These are phyloP conservation scores for Pseudotriccus pelzelni DNA, from an alignment of 2,797 vertebrate species.

Conservation along the genomic window DNA sequence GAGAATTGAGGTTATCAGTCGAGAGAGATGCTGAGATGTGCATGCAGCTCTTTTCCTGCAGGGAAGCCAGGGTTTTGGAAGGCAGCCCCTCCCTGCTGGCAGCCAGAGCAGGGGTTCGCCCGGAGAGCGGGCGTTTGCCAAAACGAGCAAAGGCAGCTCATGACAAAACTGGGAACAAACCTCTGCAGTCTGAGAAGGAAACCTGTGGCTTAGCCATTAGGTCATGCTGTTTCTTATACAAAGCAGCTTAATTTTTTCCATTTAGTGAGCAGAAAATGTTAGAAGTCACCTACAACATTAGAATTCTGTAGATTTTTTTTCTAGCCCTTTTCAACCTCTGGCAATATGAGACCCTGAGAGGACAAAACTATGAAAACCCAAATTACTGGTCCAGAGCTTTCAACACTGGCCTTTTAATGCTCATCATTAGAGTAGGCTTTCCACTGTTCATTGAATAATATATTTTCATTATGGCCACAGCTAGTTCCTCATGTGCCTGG, in stretches of 20 bases:
- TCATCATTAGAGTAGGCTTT: background rate
- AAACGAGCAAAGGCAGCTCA: background rate
- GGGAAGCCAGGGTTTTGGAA: background rate
- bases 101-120: background rate
- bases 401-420: background rate
- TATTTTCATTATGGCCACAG: background rate
- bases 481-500: background rate
- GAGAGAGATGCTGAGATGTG: background rate
- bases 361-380: background rate
- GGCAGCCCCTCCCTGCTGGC: background rate
- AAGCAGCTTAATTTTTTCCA: conserved; percentile 6
- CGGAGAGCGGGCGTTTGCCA: background rate
- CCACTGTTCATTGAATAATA: background rate
- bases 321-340: background rate
- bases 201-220: conserved; percentile 16
- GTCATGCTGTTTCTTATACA: conserved; percentile 24
- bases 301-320: background rate
- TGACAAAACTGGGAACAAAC: conserved; percentile 18
- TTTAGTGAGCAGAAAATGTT: conserved; percentile 19
- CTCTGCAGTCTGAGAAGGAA: conserved; percentile 26
- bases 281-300: background rate
- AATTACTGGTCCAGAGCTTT: background rate
- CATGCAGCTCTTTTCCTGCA: conserved; percentile 16
- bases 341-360: background rate
- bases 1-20: background rate